Evolutionary conservation across 1,140 invertebrate genomes (phyloP).

Genomic region (Drosophila lacteicornis): DNA sequence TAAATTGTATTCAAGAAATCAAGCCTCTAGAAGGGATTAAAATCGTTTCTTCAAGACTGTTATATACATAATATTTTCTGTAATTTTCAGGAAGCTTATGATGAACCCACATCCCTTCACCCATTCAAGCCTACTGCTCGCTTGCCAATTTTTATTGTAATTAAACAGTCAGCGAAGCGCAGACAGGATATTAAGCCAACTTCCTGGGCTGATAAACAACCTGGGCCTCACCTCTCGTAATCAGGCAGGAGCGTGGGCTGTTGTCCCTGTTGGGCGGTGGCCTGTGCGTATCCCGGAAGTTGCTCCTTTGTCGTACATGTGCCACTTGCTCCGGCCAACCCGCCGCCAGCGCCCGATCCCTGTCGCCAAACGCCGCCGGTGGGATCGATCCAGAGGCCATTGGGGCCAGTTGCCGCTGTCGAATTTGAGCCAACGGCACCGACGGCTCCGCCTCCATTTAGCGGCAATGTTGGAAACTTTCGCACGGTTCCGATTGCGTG

Average conservation of each 20-base stretch:
- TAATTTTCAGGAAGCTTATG: neutral
- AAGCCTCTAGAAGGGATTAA: neutral
- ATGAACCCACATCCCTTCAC: neutral
- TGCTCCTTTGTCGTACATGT: slow-evolving; percentile 80
- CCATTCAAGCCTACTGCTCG: slow-evolving; percentile 52
- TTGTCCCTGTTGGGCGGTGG: slow-evolving; percentile 69
- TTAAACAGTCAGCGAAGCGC: slow-evolving; percentile 75
- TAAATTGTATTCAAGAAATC: neutral
- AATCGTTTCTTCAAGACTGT: too few species aligned
- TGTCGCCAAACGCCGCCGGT: slow-evolving; percentile 83
- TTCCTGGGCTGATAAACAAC: slow-evolving; percentile 73
- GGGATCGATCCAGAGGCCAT: slow-evolving; percentile 84
- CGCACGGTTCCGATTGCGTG: slow-evolving; percentile 85
- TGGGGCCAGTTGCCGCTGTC: slow-evolving; percentile 54
- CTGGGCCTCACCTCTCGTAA: slow-evolving; percentile 82
- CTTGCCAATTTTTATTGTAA: slow-evolving; percentile 72
- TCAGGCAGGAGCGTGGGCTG: slow-evolving; percentile 75
- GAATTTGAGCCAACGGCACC: slow-evolving; percentile 49
- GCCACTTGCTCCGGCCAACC: slow-evolving; percentile 16
- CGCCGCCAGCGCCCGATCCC: slow-evolving; percentile 14
- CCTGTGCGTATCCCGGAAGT: slow-evolving; percentile 84
- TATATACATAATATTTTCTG: neutral
- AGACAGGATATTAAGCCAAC: slow-evolving; percentile 80
- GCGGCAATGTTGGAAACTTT: slow-evolving; percentile 84
- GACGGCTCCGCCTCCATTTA: slow-evolving; percentile 69